Percentiles rank a stretch among this genome's conserved stretches.
phyloP scores from a whole-genome alignment of 2,888 invertebrate species.

The Callinectes sapidus region DNA sequence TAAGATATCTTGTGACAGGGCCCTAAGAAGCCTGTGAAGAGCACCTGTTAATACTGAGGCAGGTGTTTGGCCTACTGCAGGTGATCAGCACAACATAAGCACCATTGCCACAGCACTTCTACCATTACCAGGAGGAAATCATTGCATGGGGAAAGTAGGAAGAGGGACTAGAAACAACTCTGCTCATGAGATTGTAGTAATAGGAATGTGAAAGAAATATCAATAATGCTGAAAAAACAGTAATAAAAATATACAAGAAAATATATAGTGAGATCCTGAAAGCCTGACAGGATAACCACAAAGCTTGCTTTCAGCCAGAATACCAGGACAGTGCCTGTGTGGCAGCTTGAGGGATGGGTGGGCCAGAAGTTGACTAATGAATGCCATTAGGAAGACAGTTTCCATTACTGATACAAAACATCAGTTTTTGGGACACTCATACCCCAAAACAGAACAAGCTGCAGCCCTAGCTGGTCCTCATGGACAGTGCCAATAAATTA shows the following conservation, averaged over 20 bases:
- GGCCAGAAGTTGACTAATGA: background rate
- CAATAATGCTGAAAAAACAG: background rate
- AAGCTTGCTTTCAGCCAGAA: background rate
- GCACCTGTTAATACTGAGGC: background rate
- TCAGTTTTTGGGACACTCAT: background rate
- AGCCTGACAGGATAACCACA: background rate
- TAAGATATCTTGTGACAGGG: background rate
- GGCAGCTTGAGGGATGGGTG: background rate
- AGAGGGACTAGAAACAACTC: background rate
- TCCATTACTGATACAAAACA: background rate
- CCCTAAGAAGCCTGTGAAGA: slow-evolving; percentile 6
- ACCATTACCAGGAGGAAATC: background rate
- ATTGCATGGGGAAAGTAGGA: background rate
- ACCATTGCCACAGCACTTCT: background rate
- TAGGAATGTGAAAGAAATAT: background rate
- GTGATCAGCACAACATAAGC: slow-evolving; percentile 16
- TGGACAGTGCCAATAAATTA: background rate
- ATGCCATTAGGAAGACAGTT: slow-evolving; percentile 2
- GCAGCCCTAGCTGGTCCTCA: background rate
- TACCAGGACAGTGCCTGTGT: background rate
- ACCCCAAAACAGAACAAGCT: background rate
- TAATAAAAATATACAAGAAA: background rate
- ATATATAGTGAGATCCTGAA: background rate
- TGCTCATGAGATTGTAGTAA: background rate
- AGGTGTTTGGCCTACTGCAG: background rate